phyloP scores from a whole-genome alignment of 1,140 invertebrate genomes.

The Drosophila insularis region DNA sequence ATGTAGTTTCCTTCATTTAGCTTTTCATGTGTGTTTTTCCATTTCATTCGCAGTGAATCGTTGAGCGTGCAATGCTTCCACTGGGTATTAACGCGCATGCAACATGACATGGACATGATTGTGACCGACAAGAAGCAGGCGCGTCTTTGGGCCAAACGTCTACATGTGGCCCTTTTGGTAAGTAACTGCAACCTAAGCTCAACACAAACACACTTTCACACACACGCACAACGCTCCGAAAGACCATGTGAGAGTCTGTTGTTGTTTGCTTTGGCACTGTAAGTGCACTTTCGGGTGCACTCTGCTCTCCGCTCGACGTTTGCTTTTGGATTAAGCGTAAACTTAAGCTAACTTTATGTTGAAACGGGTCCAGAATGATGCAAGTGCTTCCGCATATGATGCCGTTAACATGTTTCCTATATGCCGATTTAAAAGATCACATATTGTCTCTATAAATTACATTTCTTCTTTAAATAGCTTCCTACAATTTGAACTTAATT shows the following conservation, averaged over 20 bases:
- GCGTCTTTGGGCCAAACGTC: constrained; percentile 90
- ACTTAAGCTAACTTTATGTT: constrained; percentile 8
- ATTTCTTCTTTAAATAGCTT: background rate
- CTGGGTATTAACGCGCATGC: constrained; percentile 95
- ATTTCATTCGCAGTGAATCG: constrained; percentile 88
- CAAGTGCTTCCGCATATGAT: constrained; percentile 21
- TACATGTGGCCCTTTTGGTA: constrained; percentile 90
- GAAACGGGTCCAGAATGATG: background rate
- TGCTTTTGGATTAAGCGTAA: constrained; percentile 40
- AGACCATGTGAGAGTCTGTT: constrained; percentile 40
- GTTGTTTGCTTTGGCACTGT: constrained; percentile 65
- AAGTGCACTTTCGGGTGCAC: constrained; percentile 77
- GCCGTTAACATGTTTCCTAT: background rate
- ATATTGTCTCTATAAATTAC: background rate
- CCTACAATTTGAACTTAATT: background rate
- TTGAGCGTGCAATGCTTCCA: constrained; percentile 95
- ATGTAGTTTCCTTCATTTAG: background rate
- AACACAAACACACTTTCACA: constrained; percentile 12
- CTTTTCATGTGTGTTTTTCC: constrained; percentile 18
- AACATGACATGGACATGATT: constrained; percentile 95
- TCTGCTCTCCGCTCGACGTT: constrained; percentile 47
- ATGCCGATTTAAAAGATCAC: background rate
- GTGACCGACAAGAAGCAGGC: constrained; percentile 93
- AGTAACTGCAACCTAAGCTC: constrained; percentile 62
- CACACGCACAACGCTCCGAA: no score